Conservation (phyloP, 2,888 invertebrate species). For the Scotopteryx bipunctaria region DNA sequence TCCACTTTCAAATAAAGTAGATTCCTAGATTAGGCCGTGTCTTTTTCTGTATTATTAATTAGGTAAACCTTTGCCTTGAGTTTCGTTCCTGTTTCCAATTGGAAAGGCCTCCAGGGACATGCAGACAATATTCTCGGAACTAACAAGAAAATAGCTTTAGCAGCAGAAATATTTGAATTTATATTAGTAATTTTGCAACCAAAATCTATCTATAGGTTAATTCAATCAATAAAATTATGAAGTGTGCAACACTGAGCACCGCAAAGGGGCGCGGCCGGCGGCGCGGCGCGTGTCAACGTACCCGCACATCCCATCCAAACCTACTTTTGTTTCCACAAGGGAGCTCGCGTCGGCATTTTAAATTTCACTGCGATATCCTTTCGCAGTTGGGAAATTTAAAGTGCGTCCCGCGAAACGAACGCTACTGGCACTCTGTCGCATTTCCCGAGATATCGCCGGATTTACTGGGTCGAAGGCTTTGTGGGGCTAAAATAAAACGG, state of each 20-base stretch:
- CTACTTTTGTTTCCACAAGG: constrained; percentile 58
- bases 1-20: background rate
- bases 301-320: constrained; percentile 36
- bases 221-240: constrained; percentile 3
- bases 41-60: no score
- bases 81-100: no score
- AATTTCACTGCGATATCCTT: constrained; percentile 69
- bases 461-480: constrained; percentile 78
- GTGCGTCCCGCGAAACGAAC: constrained; percentile 71
- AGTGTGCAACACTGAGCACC: constrained; percentile 17
- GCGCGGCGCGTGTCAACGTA: constrained; percentile 27
- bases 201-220: background rate
- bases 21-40: background rate
- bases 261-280: no score
- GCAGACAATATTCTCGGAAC: no score
- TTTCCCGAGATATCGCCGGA: constrained; percentile 74
- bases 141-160: no score
- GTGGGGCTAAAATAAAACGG: constrained; percentile 76
- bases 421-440: constrained; percentile 72
- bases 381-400: constrained; percentile 71
- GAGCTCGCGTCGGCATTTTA: constrained; percentile 62
- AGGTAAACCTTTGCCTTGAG: no score
- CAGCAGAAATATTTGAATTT: no score
- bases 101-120: no score
- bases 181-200: no score